These are phyloP conservation scores for Brachypteracias leptosomus DNA, from an alignment of 2,113 vertebrate genomes.

Conservation along the genomic window DNA sequence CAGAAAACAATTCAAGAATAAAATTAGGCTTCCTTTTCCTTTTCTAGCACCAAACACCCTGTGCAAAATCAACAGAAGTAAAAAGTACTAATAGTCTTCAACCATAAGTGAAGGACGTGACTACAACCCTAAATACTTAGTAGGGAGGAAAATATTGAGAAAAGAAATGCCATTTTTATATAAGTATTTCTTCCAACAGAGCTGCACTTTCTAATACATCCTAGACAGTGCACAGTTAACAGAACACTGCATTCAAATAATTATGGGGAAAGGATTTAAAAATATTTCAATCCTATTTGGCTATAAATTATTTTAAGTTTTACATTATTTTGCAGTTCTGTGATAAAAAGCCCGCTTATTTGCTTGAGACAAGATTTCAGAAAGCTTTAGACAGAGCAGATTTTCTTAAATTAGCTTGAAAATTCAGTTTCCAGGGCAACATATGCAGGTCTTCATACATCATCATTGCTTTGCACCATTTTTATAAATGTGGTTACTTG, in stretches of 20 bases:
- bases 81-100: background rate
- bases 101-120: background rate
- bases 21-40: background rate
- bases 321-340: background rate
- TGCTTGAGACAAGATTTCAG: slow-evolving; percentile 39
- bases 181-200: background rate
- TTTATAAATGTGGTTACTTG: slow-evolving; percentile 52
- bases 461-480: slow-evolving; percentile 55
- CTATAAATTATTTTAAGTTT: slow-evolving; percentile 11
- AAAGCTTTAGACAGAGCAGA: slow-evolving; percentile 62
- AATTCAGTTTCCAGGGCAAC: slow-evolving; percentile 80
- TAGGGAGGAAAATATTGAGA: background rate
- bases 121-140: background rate
- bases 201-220: background rate
- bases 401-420: slow-evolving; percentile 72
- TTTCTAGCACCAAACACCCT: background rate
- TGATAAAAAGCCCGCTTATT: slow-evolving; percentile 26
- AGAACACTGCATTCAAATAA: slow-evolving; percentile 24
- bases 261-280: background rate
- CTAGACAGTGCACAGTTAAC: background rate
- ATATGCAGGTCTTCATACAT: slow-evolving; percentile 53
- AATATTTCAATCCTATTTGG: background rate
- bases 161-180: background rate
- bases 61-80: background rate
- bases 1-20: background rate